Percentiles rank a stretch among this genome's conserved stretches.
Evolutionary conservation across 2,888 invertebrate species (phyloP).

Genomic region (Drosophila incognita): DNA sequence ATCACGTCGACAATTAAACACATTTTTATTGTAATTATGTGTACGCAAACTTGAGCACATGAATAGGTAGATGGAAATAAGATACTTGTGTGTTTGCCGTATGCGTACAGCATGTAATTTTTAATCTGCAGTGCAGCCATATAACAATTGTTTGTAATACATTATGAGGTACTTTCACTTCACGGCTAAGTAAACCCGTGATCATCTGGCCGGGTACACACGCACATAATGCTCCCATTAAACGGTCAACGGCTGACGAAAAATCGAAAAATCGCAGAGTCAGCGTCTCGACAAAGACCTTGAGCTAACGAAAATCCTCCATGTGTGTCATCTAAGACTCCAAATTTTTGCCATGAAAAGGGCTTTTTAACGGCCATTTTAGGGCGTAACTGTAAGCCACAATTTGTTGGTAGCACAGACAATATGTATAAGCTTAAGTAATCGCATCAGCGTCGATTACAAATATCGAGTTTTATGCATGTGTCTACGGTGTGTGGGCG

Average conservation of each 20-base stretch:
- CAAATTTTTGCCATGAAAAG: conserved; percentile 34
- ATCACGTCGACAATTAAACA: conserved; percentile 69
- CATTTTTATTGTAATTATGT: conserved; percentile 70
- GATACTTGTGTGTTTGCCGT: conserved; percentile 45
- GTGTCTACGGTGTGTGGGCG: conserved; percentile 29
- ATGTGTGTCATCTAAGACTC: conserved; percentile 39
- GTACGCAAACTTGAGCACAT: conserved; percentile 61
- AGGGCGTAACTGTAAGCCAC: conserved; percentile 55
- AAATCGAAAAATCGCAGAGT: conserved; percentile 21
- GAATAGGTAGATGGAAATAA: conserved; percentile 66
- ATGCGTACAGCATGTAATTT: conserved; percentile 33
- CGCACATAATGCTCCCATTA: conserved; percentile 46
- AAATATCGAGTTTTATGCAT: conserved; percentile 58
- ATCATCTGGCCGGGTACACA: conserved; percentile 20
- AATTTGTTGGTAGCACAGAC: neutral
- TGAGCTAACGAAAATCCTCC: conserved; percentile 36
- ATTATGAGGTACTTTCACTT: conserved; percentile 68
- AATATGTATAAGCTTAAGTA: conserved; percentile 52
- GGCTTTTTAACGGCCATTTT: conserved; percentile 40
- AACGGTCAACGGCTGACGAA: conserved; percentile 64
- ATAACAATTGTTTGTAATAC: conserved; percentile 66
- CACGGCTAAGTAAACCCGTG: conserved; percentile 65
- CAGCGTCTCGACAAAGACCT: conserved; percentile 48
- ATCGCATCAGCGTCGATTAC: conserved; percentile 59
- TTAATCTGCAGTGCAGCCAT: conserved; percentile 39